Conservation (phyloP, 2,888 invertebrate species). For the Agonum fuliginosum region DNA sequence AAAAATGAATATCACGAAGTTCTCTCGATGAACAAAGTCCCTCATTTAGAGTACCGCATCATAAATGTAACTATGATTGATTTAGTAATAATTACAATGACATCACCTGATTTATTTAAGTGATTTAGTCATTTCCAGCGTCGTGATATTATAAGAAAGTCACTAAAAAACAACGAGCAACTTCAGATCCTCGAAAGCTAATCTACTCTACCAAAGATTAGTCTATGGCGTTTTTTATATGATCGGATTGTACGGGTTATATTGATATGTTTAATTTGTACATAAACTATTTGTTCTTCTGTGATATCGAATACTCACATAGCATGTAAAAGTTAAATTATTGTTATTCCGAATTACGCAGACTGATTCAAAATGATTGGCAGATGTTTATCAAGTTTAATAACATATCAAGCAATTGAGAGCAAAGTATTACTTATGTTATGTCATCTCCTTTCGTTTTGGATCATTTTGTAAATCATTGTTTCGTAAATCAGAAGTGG, state of each 20-base stretch:
- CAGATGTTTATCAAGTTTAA: neutral
- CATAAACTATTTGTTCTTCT: conserved; percentile 50
- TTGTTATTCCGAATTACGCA: conserved; percentile 26
- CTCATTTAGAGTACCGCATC: conserved; percentile 21
- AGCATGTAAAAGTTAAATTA: conserved; percentile 39
- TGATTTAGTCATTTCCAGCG: conserved; percentile 27
- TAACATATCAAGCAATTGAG: neutral
- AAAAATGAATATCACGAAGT: conserved; percentile 2
- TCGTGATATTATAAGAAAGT: conserved; percentile 35
- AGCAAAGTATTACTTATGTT: neutral
- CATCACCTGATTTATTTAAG: conserved; percentile 26
- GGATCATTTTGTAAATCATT: neutral
- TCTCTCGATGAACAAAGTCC: neutral
- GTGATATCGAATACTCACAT: conserved; percentile 53
- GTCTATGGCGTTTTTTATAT: conserved; percentile 44
- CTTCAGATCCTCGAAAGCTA: conserved; percentile 33
- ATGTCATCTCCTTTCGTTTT: neutral
- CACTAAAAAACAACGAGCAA: conserved; percentile 9
- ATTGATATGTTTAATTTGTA: conserved; percentile 50
- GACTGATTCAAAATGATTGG: conserved; percentile 15
- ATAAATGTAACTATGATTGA: conserved; percentile 8
- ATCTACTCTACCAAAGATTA: conserved; percentile 53
- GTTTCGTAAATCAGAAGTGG: too few relatives aligned
- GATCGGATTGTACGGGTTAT: conserved; percentile 54
- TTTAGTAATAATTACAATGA: conserved; percentile 24